Evolutionary conservation across 1,140 invertebrate species (phyloP).

Genomic region (Pogonognathellus flavescens): DNA sequence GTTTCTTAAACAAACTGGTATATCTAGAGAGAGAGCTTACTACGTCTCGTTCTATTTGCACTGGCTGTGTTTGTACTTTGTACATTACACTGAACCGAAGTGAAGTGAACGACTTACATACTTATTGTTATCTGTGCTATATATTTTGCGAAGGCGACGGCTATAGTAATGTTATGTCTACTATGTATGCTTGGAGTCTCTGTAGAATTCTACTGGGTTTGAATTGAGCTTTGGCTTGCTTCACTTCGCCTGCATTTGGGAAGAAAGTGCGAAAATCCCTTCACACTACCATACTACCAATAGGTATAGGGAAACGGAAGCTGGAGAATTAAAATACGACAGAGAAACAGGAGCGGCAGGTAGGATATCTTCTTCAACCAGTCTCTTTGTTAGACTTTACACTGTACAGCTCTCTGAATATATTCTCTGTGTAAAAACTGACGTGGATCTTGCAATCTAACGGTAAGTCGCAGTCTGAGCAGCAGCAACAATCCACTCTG

Average conservation of each 20-base stretch:
- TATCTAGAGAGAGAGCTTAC: background rate
- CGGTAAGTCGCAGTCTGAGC: background rate
- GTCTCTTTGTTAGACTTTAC: background rate
- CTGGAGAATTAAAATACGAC: background rate
- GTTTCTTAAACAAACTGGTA: too few relatives aligned
- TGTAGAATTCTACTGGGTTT: conserved; percentile 38
- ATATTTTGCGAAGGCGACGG: conserved; percentile 20
- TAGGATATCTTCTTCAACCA: background rate
- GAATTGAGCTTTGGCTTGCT: conserved; percentile 24
- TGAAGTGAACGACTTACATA: conserved; percentile 29
- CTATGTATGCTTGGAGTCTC: background rate
- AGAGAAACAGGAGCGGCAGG: too few relatives aligned
- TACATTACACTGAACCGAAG: conserved; percentile 9
- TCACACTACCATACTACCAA: conserved; percentile 3
- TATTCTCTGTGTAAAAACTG: background rate
- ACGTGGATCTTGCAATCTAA: background rate
- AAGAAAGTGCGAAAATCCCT: conserved; percentile 29
- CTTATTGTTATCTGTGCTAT: conserved; percentile 14
- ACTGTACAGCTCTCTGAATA: background rate
- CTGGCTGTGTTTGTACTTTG: background rate
- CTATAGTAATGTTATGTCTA: conserved; percentile 15
- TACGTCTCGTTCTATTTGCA: background rate
- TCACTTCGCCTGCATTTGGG: conserved; percentile 32
- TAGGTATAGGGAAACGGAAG: background rate
- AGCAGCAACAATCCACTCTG: background rate